Evolutionary conservation across 1,140 invertebrate species (phyloP), one percentile per base, ranked within the genome.

Genomic region (Aphidius gifuensis): DNA sequence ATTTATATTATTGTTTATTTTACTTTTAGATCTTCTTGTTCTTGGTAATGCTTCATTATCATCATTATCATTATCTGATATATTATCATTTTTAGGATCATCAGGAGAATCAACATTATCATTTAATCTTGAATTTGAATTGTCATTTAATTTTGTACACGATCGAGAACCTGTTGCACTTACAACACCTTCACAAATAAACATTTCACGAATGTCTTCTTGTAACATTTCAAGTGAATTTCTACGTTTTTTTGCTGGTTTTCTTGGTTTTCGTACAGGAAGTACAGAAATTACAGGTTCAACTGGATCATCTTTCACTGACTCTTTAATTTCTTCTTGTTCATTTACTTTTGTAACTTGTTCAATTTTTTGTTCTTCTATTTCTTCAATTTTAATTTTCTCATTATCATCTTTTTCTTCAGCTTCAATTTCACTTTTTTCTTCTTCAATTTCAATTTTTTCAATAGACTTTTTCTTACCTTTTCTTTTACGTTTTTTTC

Each of bases 131-230:
- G 54, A 44, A 9, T 56, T 44, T 48, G 57, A 64, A 60, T 55
- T 61, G 11, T 57, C 47, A 45, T 71, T 66, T 48, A 48, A 59
- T 64, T 76, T 70, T 61, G 74, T 75, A 47, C 80, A 81, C 44
- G 72, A 72, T 9, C 82, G 68, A 57, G 74, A 68, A 42, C 82
- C 82, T 5, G 78, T 82, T 2, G 81, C 79, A n/a, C 74, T 74
- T n/a, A 87, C 70, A 3, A 87, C 82, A 38, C 83, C 86, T 65
- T 87, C 82, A 61, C 82, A 81, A 47, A 87, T 85, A 68, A 88
- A 88, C 84, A 87, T 88, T 64, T 88, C 86, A 63, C 84, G 80
- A 46, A 89, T 84, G 68, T 89, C 87, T 64, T 87, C 85, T 49
- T 88, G 87, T 7, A 89, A 75, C 69, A 82, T 80, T 65, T 86